phyloP scores from a whole-genome alignment of 1,140 invertebrate species.

The Drosophila auraria region DNA sequence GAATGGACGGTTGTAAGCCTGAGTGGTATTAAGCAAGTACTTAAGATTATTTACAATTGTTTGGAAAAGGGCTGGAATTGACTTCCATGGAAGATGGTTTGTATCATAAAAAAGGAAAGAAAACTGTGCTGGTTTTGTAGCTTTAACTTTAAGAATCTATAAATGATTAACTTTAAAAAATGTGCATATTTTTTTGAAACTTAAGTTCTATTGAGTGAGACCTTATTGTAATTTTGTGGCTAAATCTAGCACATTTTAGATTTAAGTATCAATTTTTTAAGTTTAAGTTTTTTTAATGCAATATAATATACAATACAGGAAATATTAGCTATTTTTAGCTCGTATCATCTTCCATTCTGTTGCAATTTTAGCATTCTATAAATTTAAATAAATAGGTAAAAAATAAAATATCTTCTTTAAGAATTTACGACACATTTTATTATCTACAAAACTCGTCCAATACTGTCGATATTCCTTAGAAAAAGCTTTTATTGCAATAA shows the following conservation, averaged over 20 bases:
- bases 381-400: no score
- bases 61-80: neutral
- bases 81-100: neutral
- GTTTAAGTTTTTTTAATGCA: no score
- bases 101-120: neutral
- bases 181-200: neutral
- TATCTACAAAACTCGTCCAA: neutral
- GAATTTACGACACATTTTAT: no score
- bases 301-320: no score
- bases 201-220: neutral
- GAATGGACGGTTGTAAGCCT: slow-evolving; percentile 23
- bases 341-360: no score
- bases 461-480: neutral
- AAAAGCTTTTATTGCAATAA: neutral
- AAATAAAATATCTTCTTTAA: no score
- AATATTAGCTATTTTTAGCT: no score
- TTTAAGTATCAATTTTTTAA: no score
- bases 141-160: neutral
- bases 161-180: neutral
- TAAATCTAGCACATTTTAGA: no score
- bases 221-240: no score
- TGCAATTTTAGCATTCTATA: no score
- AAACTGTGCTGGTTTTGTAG: no score
- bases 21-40: neutral
- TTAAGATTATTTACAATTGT: slow-evolving; percentile 12